Evolutionary conservation across 2,797 vertebrate genomes (phyloP).

Genomic region (Garrulus glandarius): DNA sequence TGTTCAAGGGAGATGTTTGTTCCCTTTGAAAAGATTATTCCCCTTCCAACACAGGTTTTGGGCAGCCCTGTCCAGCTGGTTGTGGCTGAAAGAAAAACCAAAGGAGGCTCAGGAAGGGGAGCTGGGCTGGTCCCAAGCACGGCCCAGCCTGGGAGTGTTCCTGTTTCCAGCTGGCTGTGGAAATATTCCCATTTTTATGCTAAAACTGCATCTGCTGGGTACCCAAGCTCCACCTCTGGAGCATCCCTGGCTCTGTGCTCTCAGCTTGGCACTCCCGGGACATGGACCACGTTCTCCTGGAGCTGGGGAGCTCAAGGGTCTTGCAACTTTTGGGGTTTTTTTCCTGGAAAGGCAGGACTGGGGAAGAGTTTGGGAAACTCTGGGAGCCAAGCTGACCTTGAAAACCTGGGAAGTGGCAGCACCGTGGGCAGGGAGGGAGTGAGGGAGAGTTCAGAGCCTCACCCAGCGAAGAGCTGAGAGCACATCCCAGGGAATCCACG

Average conservation of each 20-base stretch:
- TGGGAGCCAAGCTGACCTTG: accelerated
- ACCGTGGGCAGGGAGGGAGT: background rate
- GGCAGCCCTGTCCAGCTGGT: background rate
- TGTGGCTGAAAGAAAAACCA: background rate
- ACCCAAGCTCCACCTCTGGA: background rate
- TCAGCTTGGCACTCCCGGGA: background rate
- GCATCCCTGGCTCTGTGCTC: background rate
- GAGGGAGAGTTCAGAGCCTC: background rate
- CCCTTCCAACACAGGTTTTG: background rate
- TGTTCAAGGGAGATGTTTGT: background rate
- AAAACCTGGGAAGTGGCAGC: background rate
- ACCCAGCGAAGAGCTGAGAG: background rate
- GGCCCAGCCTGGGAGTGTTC: accelerated
- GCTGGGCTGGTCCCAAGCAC: background rate
- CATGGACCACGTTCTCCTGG: accelerated
- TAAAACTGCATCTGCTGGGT: background rate
- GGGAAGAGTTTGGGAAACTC: background rate
- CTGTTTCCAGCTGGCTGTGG: background rate
- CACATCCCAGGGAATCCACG: background rate
- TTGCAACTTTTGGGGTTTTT: background rate
- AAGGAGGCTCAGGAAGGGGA: background rate
- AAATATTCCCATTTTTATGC: background rate
- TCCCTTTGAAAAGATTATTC: background rate
- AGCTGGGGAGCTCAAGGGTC: background rate
- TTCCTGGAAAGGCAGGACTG: background rate